Conservation (phyloP, 2,888 invertebrate genomes). For the Hypena proboscidalis region DNA sequence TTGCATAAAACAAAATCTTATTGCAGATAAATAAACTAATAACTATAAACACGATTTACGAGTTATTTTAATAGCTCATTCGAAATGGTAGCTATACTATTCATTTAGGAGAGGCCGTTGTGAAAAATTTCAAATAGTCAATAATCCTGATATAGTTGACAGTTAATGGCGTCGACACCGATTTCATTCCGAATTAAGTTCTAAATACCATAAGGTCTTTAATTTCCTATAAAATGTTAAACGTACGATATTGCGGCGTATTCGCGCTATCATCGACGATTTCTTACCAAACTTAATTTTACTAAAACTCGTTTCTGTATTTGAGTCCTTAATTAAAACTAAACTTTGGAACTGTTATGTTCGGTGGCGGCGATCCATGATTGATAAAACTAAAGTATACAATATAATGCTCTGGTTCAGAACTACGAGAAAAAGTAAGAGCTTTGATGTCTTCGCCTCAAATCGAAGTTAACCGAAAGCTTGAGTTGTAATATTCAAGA, state of each 20-base stretch:
- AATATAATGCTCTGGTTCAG: conserved; percentile 1
- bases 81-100: conserved; percentile 26
- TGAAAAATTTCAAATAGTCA: conserved; percentile 49
- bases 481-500: no score
- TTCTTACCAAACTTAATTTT: conserved; percentile 49
- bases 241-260: conserved; percentile 55
- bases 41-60: conserved; percentile 37
- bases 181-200: conserved; percentile 60
- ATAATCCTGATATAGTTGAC: conserved; percentile 64
- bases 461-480: no score
- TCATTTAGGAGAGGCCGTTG: conserved; percentile 47
- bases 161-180: conserved; percentile 53
- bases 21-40: conserved; percentile 36
- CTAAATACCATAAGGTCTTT: conserved; percentile 49
- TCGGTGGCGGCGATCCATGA: conserved; percentile 39
- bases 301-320: conserved; percentile 49
- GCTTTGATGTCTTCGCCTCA: no score
- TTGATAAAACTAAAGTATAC: conserved; percentile 39
- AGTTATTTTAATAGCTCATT: conserved; percentile 30
- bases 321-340: conserved; percentile 57
- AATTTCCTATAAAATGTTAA: conserved; percentile 51
- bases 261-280: conserved; percentile 34
- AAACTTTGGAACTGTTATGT: conserved; percentile 51
- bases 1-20: conserved; percentile 35
- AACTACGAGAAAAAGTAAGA: no score